Evolutionary conservation across 2,888 invertebrate genomes (phyloP), one percentile per base, ranked within the genome.

Genomic region (Sesia apiformis): DNA sequence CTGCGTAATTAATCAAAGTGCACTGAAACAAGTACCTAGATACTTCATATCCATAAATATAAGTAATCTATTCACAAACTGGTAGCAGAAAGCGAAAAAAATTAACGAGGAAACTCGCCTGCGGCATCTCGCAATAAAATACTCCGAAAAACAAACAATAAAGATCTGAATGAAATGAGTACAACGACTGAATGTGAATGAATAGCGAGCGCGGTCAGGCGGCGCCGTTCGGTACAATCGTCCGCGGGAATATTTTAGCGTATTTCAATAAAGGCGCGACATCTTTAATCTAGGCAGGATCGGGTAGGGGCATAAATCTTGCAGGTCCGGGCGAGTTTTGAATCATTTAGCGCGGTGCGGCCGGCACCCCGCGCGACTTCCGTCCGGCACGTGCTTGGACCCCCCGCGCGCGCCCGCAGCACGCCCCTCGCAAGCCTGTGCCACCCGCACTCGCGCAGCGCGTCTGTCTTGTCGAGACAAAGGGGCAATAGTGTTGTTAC

Each of bases 381-480:
- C 87, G 87, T 86, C 85, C 87, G 87, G 85, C 87, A 84, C 87
- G 85, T 83, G 84, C 81, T 74, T 64, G 67, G 65, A 67, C 64
- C 70, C 69, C 70, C 70, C 61, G 65, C 60, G 57, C 60, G 63
- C 74, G 70, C 60, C 72, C 69, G 70, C 67, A 51, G 40, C 53
- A 4, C 53, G 23, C 49, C 46, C 52, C 51, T 49, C 52, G 78
- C 64, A 67, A 60, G 23, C 23, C 63, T 63, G 69, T 63, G 68
- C 67, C 68, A 68, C 69, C 69, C 64, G 63, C 68, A 70, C 66
- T 65, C 60, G 60, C 59, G 59, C 58, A 70, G 72, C 78, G 82
- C 85, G 87, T 83, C 87, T 88, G 87, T 89, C 89, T 89, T 89
- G 84, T 81, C 86, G 87, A 89, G 89, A 90, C 89, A 89, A 89